Percentiles rank a stretch among this genome's conserved stretches.
Evolutionary conservation across 1,140 invertebrate genomes (phyloP).

Genomic region (Trialeurodes vaporariorum): DNA sequence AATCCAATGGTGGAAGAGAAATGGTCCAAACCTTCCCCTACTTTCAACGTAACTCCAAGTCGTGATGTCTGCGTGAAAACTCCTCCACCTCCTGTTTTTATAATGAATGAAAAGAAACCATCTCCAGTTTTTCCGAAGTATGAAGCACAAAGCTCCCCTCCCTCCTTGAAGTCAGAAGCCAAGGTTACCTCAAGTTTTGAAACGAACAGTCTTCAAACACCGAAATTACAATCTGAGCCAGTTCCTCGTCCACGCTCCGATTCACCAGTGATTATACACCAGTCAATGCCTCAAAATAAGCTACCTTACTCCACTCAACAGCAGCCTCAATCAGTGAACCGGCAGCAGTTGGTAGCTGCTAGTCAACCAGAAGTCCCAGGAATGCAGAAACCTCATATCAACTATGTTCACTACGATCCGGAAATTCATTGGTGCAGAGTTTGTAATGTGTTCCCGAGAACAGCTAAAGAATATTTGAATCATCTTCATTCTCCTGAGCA

Average conservation of each 20-base stretch:
- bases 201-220: neutral
- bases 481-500: constrained; percentile 68
- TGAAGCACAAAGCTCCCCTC: neutral
- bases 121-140: neutral
- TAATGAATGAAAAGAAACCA: neutral
- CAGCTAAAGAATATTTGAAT: constrained; percentile 69
- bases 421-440: constrained; percentile 78
- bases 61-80: neutral
- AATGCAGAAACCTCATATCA: constrained; percentile 32
- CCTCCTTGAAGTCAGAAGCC: too few species aligned
- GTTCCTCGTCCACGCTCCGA: neutral
- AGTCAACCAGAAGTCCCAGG: neutral
- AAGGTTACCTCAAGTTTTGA: neutral
- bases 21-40: too few species aligned
- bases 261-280: neutral
- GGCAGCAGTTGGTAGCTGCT: neutral
- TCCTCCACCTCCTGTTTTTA: neutral
- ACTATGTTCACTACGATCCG: constrained; percentile 74
- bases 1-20: too few species aligned
- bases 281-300: neutral
- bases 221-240: neutral
- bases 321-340: neutral
- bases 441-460: constrained; percentile 72
- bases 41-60: too few species aligned
- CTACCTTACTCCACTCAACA: neutral